Base-by-base conservation (phyloP, 1,140 invertebrate genomes). In the Acromyrmex echinatior region DNA sequence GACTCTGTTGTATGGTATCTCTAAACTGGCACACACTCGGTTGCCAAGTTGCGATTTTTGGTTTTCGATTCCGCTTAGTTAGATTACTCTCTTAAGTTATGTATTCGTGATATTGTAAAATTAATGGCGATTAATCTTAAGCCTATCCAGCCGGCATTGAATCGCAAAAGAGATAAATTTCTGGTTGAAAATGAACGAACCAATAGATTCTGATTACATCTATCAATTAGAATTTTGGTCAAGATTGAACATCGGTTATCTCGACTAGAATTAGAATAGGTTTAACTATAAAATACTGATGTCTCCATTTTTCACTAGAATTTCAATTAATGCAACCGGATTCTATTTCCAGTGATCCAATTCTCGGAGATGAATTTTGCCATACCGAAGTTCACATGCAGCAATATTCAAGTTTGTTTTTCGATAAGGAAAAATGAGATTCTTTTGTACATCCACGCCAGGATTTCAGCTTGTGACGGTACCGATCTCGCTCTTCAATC, bases 401-500 rank as follows among this genome's bases (percentile, higher is more conserved):
- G 16, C 53, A 58, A 58, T 58, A 58, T 58, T 58, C 56, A n/a
- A 58, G n/a, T n/a, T 58, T 58, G 6, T n/a, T 58, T 58, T n/a
- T 7, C 9, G 5, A 56, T n/a, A 51, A 16, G 53, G 18, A 18
- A 18, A 56, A 18, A n/a, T n/a, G 5, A 56, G 53, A 18, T 56
- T 56, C n/a, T 58, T 58, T 39, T 12, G n/a, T 16, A 14, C 18
- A 18, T 74, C 16, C 31, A 58, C 9, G 10, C 2, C 28, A 49
- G 49, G 18, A 66, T 45, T 68, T 21, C 35, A 18, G 25, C 49
- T 58, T 21, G 62, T 49, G 53, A 80, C 3, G 66, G n/a, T 45
- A 45, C 16, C 56, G 68, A 18, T 84, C 60, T 74, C 70, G n/a
- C 39, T 56, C 9, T 14, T 18, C 35, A 39, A 53, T 80, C 3